Percentiles rank a stretch among this genome's conserved stretches.
phyloP scores from a whole-genome alignment of 2,797 vertebrate species.

The Enteromius paludinosus region DNA sequence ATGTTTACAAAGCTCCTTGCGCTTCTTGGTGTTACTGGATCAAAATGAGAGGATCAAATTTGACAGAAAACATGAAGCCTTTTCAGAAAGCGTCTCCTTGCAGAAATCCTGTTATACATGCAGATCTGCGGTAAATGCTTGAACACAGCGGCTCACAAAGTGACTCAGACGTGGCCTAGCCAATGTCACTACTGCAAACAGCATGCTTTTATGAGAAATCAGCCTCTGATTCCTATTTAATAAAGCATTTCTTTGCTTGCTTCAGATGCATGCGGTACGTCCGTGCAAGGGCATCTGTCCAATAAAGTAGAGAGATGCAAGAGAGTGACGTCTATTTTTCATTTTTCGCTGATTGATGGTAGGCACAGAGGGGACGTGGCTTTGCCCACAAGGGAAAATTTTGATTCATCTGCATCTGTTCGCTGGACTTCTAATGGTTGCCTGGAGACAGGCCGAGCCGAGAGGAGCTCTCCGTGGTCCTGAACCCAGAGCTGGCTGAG shows the following conservation, averaged over 20 bases:
- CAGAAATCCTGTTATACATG: constrained; percentile 23
- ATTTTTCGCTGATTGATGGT: constrained; percentile 8
- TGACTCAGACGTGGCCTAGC: neutral
- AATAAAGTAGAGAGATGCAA: neutral
- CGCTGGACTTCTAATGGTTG: constrained; percentile 53
- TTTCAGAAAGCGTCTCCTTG: neutral
- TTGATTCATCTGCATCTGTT: constrained; percentile 52
- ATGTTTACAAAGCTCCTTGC: neutral
- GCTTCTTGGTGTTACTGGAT: neutral
- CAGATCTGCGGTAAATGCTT: constrained; percentile 9
- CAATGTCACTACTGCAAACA: neutral
- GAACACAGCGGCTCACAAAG: neutral
- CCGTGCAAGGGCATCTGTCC: constrained; percentile 40
- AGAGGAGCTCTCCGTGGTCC: constrained; percentile 56
- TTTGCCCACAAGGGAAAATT: constrained; percentile 26
- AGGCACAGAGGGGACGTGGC: constrained; percentile 6
- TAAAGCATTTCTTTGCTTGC: constrained; percentile 37
- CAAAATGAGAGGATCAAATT: neutral
- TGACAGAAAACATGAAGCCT: neutral
- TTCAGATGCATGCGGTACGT: constrained; percentile 26
- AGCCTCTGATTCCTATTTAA: constrained; percentile 5
- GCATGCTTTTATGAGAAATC: neutral
- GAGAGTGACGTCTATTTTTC: neutral
- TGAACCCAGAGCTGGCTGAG: constrained; percentile 53
- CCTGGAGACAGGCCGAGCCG: constrained; percentile 49